phyloP scores from a whole-genome alignment of 1,140 invertebrate species.

The Drosophila kikkawai region DNA sequence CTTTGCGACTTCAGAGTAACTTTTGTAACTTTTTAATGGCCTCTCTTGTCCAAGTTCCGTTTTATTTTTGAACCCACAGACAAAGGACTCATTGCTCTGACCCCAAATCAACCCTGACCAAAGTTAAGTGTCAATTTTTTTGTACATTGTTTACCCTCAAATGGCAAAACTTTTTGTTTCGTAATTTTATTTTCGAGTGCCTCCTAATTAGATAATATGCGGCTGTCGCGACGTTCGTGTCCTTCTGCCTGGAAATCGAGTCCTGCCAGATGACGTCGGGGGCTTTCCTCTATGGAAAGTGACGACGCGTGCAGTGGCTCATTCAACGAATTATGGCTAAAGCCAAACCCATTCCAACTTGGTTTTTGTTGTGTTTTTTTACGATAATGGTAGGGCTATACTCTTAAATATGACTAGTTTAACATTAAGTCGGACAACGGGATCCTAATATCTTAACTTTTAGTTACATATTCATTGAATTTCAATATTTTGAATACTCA shows the following conservation, averaged over 20 bases:
- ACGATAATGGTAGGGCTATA: background rate
- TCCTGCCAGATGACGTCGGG: slow-evolving; percentile 67
- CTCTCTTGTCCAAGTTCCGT: slow-evolving; percentile 2
- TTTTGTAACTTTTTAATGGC: slow-evolving; percentile 40
- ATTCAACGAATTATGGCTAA: slow-evolving; percentile 2
- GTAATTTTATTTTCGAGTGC: slow-evolving; percentile 72
- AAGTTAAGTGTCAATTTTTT: slow-evolving; percentile 58
- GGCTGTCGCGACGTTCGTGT: slow-evolving; percentile 41
- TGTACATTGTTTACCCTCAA: slow-evolving; percentile 63
- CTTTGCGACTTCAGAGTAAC: background rate
- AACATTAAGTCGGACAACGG: no score
- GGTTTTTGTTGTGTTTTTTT: no score
- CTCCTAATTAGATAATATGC: slow-evolving; percentile 82
- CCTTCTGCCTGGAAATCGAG: slow-evolving; percentile 21
- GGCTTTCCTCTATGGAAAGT: slow-evolving; percentile 69
- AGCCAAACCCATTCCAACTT: slow-evolving; percentile 8
- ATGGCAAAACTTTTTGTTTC: slow-evolving; percentile 81
- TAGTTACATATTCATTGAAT: background rate
- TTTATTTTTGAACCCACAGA: slow-evolving; percentile 8
- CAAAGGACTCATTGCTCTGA: slow-evolving; percentile 6
- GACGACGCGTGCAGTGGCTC: slow-evolving; percentile 61
- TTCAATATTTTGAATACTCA: background rate
- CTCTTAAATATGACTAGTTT: slow-evolving; percentile 2
- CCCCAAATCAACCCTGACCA: slow-evolving; percentile 37
- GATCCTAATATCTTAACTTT: background rate